phyloP scores from a whole-genome alignment of 1,140 invertebrate genomes.

The Penaeus chinensis region DNA sequence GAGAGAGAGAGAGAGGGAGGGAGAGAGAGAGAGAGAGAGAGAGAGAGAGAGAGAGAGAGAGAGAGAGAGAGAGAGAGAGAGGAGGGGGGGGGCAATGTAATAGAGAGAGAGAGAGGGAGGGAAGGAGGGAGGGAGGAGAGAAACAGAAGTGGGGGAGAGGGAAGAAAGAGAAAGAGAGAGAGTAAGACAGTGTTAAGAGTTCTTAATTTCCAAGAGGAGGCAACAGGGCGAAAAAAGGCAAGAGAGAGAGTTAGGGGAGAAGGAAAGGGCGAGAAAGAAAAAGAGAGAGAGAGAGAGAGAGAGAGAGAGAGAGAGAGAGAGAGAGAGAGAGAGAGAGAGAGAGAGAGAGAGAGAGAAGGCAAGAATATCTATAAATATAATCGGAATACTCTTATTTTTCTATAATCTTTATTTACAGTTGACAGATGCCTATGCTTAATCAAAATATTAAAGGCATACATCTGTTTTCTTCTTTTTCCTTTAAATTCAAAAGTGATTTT shows the following conservation, averaged over 20 bases:
- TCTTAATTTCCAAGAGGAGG: no score
- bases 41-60: slow-evolving; percentile 7
- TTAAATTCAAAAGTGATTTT: not conserved
- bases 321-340: no score
- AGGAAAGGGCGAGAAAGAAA: no score
- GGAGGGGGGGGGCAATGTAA: not conserved
- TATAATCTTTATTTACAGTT: no score
- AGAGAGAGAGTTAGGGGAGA: not conserved
- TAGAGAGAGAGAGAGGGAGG: not conserved
- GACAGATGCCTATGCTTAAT: no score
- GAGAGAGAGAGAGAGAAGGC: no score
- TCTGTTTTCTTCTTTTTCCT: not conserved
- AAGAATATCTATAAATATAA: no score
- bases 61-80: not conserved
- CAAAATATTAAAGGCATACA: no score
- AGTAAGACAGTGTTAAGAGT: no score
- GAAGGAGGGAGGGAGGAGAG: not conserved
- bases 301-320: no score
- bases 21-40: not conserved
- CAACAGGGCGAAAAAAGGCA: not conserved
- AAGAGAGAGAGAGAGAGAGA: no score
- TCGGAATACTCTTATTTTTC: no score
- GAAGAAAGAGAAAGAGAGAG: not conserved
- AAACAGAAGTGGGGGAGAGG: not conserved
- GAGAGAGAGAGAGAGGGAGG: not conserved